A percentile compares a stretch with the other conserved stretches of the same genome.
Evolutionary conservation across 2,888 invertebrate genomes (phyloP).

Genomic region (Cheilosia vernalis): DNA sequence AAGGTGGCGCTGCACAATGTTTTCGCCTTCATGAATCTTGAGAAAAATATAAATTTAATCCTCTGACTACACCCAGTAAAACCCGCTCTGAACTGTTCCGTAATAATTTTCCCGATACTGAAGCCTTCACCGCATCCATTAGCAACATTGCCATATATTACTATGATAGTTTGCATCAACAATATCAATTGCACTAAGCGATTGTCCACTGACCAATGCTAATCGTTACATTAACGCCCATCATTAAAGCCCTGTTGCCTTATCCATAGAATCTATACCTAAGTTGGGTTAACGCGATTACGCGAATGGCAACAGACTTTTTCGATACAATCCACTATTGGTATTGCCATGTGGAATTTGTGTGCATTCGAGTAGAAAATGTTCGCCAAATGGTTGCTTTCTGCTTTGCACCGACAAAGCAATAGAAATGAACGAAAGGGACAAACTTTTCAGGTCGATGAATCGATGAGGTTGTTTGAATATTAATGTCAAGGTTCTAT

Average conservation of each 20-base stretch:
- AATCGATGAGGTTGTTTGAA: constrained; percentile 62
- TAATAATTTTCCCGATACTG: too few species aligned
- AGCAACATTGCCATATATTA: not conserved
- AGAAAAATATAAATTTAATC: too few species aligned
- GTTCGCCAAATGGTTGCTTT: constrained; percentile 4
- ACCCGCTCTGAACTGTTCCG: too few species aligned
- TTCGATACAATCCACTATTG: too few species aligned
- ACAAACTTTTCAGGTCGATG: constrained; percentile 57
- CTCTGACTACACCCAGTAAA: too few species aligned
- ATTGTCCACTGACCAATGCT: constrained; percentile 15
- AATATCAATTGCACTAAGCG: constrained; percentile 4
- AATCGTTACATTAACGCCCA: constrained; percentile 21
- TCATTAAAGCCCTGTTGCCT: constrained; percentile 32
- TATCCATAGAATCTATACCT: constrained; percentile 23
- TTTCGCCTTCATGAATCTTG: too few species aligned
- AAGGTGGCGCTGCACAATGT: too few species aligned
- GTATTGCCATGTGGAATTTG: constrained; percentile 21
- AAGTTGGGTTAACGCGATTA: constrained; percentile 41
- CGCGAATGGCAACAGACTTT: not conserved
- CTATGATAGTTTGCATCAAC: not conserved
- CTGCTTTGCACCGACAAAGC: constrained; percentile 8
- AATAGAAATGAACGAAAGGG: not conserved
- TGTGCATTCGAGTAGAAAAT: constrained; percentile 15
- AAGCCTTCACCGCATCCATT: too few species aligned
- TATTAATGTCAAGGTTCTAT: constrained; percentile 67